Base-by-base conservation (phyloP, 2,113 vertebrate genomes). In the Xenopus laevis region DNA sequence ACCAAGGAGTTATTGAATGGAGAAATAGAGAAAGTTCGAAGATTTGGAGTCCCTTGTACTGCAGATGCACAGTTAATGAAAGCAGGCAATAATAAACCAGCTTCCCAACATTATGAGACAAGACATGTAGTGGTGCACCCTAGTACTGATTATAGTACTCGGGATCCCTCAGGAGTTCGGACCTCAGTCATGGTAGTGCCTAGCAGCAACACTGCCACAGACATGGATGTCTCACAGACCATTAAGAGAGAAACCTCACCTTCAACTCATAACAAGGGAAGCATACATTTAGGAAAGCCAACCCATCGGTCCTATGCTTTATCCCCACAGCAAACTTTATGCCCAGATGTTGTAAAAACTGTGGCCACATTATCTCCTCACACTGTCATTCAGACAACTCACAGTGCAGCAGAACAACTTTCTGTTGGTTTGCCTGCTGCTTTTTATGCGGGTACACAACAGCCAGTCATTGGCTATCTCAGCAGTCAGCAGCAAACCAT, bases 351-450 rank as follows among this genome's bases (percentile, higher is more conserved):
- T 21, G 85, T 94, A 65, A 98, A 95, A 86, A 86, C 91, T 0
- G 87, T 93, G 33, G 82, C 90, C 81, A 88, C 92, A 0, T 80
- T 94, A 78, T 92, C 95, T 17, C 92, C 95, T 9, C 97, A 97
- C 81, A 96, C 95, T 0, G 95, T 99, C 81, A 98, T 98, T 78
- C 96, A 98, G 86, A 96, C 96, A 65, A 93, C 95, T 50, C 95
- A 95, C 82, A 93, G 86, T 66, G 88, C 93, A 68, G 93, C 94
- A 0, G 95, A 98, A 86, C 87, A 93, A 0, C 90, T 97, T 71
- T 93, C 96, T 0, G 87, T 96, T 2, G 94, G 96, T 44, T 91
- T 95, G 80, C 90, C 94, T 0, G 87, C 95, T 13, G 90, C 91
- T 78, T 94, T 96, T 87, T 98, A 96, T 16, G 86, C 93, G 0